Base-by-base conservation (phyloP, 2,888 invertebrate genomes). In the Leptinotarsa haldemani region DNA sequence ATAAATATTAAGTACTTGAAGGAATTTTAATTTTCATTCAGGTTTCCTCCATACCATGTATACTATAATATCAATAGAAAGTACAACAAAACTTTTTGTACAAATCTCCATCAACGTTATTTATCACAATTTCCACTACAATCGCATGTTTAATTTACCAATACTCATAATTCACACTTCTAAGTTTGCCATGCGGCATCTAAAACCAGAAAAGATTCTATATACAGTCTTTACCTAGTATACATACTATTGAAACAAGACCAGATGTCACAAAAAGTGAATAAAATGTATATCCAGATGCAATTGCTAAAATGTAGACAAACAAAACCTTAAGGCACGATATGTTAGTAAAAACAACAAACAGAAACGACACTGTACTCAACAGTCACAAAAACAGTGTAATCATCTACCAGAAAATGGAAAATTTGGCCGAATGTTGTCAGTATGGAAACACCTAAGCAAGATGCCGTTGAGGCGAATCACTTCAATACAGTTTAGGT, bases 101-200 rank as follows among this genome's bases (percentile, higher is more conserved):
- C 56, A 56, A 56, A 56, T 56, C 22, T 56, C 56, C 56, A 56
- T 56, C 18, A n/a, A n/a, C 40, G 40, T 30, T 30, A 61, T 1
- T 61, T 61, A 61, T 61, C 61, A 61, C 61, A 61, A 61, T 61
- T 61, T 61, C 30, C n/a, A 40, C 9, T 40, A 61, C n/a, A 61
- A 40, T 30, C 15, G 40, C 25, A 61, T 40, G 4, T 56, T 22
- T 15, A 13, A 15, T 56, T 56, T 56, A 15, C 56, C 20, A 12
- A 56, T 22, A 20, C 13, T 50, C 16, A n/a, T 50, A 50, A 30
- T 30, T 50, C 13, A 16, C 50, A 16, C 5, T 50, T 50, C 16
- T 1, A 15, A 16, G n/a, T 50, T 50, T 50, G n/a, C 50, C 50
- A 15, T 50, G 7, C 3, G 50, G 50, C 50, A 40, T 40, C 9